Conservation (phyloP, 2,888 invertebrate species). For the Erebia epiphron region DNA sequence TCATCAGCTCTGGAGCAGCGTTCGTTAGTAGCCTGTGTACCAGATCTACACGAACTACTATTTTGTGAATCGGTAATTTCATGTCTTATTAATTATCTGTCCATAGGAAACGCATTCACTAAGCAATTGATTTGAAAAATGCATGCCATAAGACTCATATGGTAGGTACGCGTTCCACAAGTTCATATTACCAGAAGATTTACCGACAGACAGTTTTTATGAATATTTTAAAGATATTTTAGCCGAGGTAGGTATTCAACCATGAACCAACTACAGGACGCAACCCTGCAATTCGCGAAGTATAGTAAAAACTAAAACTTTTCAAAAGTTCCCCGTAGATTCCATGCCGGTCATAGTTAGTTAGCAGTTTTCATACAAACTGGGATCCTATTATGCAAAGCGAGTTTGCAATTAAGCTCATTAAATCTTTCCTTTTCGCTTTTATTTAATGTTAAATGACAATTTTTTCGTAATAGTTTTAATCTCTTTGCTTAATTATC, state of each 20-base stretch:
- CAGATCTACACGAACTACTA: not conserved
- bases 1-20: not conserved
- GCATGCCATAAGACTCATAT: not conserved
- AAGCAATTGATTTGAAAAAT: not conserved
- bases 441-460: not conserved
- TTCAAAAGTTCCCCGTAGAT: constrained; percentile 26
- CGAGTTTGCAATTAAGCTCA: constrained; percentile 26
- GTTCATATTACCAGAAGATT: too few relatives aligned
- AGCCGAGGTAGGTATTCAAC: not conserved
- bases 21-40: not conserved
- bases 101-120: not conserved
- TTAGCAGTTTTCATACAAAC: constrained; percentile 29
- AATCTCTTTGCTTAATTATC: too few relatives aligned
- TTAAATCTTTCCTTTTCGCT: constrained; percentile 16
- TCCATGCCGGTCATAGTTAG: constrained; percentile 23
- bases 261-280: not conserved
- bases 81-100: not conserved
- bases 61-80: not conserved
- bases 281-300: not conserved
- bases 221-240: not conserved
- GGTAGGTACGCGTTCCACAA: too few relatives aligned
- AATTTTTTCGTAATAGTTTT: not conserved
- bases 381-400: constrained; percentile 26
- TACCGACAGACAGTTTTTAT: not conserved
- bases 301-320: constrained; percentile 1